A percentile compares a stretch with the other conserved stretches of the same genome.
Evolutionary conservation across 1,140 invertebrate species (phyloP).

Genomic region (Physella acuta): DNA sequence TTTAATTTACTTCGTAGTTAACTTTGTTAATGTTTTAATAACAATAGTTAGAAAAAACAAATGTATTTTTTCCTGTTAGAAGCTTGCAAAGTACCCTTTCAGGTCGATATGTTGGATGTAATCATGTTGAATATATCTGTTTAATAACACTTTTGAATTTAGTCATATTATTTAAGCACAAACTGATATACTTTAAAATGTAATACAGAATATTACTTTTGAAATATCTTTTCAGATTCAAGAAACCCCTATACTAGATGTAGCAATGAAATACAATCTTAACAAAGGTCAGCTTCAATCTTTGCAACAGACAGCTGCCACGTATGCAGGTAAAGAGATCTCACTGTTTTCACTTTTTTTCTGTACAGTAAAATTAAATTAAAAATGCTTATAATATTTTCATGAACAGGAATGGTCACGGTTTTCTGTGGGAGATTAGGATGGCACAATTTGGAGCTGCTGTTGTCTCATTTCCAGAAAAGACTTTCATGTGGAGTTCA

Average conservation of each 20-base stretch:
- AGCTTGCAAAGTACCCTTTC: too few species aligned
- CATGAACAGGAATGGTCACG: conserved; percentile 79
- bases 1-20: too few species aligned
- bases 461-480: conserved; percentile 90
- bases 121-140: too few species aligned
- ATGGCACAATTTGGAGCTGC: conserved; percentile 86
- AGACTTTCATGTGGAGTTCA: conserved; percentile 92
- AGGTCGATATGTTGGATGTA: background rate
- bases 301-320: conserved; percentile 90
- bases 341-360: background rate
- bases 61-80: too few species aligned
- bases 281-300: conserved; percentile 85
- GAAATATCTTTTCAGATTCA: too few species aligned
- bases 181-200: too few species aligned
- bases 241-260: conserved; percentile 78
- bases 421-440: conserved; percentile 89
- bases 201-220: too few species aligned
- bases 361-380: background rate
- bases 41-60: too few species aligned
- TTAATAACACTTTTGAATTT: too few species aligned
- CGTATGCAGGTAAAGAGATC: conserved; percentile 81
- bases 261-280: conserved; percentile 82
- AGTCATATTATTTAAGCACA: too few species aligned
- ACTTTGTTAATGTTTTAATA: too few species aligned
- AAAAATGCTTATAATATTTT: background rate